phyloP scores from a whole-genome alignment of 2,888 invertebrate species.

The Andrena camellia region DNA sequence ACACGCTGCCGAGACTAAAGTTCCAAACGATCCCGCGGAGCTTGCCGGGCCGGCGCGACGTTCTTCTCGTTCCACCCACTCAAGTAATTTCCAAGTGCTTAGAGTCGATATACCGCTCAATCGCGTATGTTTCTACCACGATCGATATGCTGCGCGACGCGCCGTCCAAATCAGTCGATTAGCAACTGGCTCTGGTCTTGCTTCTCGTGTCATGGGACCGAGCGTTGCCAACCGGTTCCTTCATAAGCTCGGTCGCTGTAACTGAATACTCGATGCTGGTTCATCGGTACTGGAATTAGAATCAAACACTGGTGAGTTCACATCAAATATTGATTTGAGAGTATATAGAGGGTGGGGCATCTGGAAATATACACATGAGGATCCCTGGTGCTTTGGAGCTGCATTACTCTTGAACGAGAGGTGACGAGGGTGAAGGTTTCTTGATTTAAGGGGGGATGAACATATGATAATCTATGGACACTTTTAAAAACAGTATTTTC shows the following conservation, averaged over 20 bases:
- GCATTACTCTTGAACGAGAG: too few relatives aligned
- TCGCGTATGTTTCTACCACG: slow-evolving; percentile 19
- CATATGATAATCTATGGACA: too few relatives aligned
- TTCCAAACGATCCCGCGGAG: slow-evolving; percentile 28
- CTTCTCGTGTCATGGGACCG: slow-evolving; percentile 9
- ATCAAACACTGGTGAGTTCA: not conserved
- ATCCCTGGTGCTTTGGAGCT: too few relatives aligned
- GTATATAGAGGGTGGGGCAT: too few relatives aligned
- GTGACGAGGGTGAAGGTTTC: too few relatives aligned
- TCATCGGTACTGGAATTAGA: not conserved
- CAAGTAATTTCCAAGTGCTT: slow-evolving; percentile 59
- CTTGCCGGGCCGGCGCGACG: slow-evolving; percentile 29
- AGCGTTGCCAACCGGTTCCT: slow-evolving; percentile 16
- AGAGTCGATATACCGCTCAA: slow-evolving; percentile 30
- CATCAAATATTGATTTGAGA: too few relatives aligned
- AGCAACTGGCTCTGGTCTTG: slow-evolving; percentile 5
- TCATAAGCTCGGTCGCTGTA: slow-evolving; percentile 33
- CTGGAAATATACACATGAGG: too few relatives aligned
- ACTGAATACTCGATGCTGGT: slow-evolving; percentile 31
- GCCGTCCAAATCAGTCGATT: slow-evolving; percentile 26
- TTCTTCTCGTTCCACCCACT: slow-evolving; percentile 43
- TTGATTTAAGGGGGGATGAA: too few relatives aligned
- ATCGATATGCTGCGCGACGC: slow-evolving; percentile 21
- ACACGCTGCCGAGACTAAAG: slow-evolving; percentile 2
- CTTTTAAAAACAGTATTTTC: too few relatives aligned